Base-by-base conservation (phyloP, 2,888 invertebrate genomes). In the Cerceris rybyensis region DNA sequence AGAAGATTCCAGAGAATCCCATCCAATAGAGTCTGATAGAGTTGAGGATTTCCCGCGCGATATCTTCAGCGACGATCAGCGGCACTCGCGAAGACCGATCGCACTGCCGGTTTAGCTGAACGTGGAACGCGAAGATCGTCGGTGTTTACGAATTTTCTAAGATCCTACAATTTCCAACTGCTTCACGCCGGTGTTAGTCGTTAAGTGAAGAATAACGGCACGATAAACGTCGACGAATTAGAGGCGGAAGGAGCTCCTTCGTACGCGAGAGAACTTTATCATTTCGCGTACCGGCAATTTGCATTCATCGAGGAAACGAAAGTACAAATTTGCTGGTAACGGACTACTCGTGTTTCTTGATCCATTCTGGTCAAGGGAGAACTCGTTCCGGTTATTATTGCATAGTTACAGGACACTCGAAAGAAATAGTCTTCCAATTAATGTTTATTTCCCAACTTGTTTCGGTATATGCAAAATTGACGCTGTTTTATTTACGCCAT, bases 131-230 rank as follows among this genome's bases (percentile, higher is more conserved):
- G 57, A 17, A 5, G 17, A 50, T 55, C 7, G 11, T 17, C 39
- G 17, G 14, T 46, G 50, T 2, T 42, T 2, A 50, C 8, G 57
- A 73, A 50, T 70, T 64, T 64, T 63, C 41, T 50, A 57, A 7
- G 65, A 46, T 66, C 60, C 55, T 72, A 59, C 54, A 66, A 72
- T 72, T 72, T 50, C n/a, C 13, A n/a, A 50, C 50, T 8, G 6
- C n/a, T 50, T 50, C n/a, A 50, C n/a, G 50, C 50, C n/a, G n/a
- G n/a, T n/a, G 11, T n/a, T n/a, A 11, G 13, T 50, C 50, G 11
- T 50, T 50, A n/a, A 11, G 1, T 2, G 50, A 2, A 0, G n/a
- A n/a, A 50, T 50, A n/a, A n/a, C n/a, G n/a, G n/a, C n/a, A n/a
- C n/a, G n/a, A n/a, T 11, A 50, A 50, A 50, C n/a, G 50, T 6